Conservation (phyloP, 2,113 vertebrate species). For the Mungos mungo region DNA sequence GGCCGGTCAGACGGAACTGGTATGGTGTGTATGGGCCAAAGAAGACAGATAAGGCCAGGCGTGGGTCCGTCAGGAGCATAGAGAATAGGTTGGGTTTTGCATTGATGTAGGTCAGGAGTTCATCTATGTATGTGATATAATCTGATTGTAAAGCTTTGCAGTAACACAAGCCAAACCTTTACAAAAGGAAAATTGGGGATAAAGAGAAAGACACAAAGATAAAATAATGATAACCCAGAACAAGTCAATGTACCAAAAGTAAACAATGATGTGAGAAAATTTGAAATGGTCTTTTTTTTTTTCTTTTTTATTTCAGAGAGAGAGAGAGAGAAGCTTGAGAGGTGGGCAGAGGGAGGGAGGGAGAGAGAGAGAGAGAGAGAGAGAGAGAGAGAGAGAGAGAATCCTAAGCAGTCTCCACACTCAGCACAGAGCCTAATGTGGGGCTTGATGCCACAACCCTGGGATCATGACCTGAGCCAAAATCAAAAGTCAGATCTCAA, state of each 20-base stretch:
- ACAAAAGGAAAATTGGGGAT: neutral
- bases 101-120: constrained; percentile 84
- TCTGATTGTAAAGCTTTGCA: constrained; percentile 90
- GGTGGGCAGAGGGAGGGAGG: too few relatives aligned
- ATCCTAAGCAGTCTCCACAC: too few relatives aligned
- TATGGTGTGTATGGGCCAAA: constrained; percentile 88
- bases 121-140: constrained; percentile 89
- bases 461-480: too few relatives aligned
- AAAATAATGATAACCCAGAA: neutral
- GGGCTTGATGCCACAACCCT: too few relatives aligned
- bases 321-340: too few relatives aligned
- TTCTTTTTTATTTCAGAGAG: too few relatives aligned
- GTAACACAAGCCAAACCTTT: constrained; percentile 89
- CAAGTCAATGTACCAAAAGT: neutral
- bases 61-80: constrained; percentile 88
- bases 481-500: too few relatives aligned
- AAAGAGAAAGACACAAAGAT: neutral
- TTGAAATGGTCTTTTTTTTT: neutral
- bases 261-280: neutral
- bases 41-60: constrained; percentile 83
- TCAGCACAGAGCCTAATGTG: too few relatives aligned
- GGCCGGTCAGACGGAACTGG: constrained; percentile 89
- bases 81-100: constrained; percentile 83
- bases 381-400: too few relatives aligned
- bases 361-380: too few relatives aligned